Percentiles rank a stretch among this genome's conserved stretches.
Evolutionary conservation across 2,888 invertebrate genomes (phyloP).

Genomic region (Adelphocoris suturalis): DNA sequence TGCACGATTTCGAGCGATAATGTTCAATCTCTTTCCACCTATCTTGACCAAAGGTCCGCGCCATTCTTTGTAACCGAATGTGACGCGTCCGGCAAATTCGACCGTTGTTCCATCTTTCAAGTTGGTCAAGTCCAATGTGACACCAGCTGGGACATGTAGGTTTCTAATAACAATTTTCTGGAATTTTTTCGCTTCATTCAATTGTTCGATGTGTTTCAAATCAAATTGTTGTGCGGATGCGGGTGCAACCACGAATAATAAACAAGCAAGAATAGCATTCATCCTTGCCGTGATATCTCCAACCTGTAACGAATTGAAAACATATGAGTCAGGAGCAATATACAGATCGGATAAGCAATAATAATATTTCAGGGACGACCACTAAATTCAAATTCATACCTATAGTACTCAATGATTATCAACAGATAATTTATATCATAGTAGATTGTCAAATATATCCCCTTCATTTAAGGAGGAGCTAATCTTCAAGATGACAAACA

Average conservation of each 20-base stretch:
- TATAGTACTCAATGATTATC: too few species aligned
- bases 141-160: constrained; percentile 33
- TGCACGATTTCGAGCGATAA: neutral
- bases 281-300: too few species aligned
- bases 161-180: constrained; percentile 42
- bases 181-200: constrained; percentile 30
- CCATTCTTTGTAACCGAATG: constrained; percentile 58
- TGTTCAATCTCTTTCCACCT: neutral
- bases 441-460: too few species aligned
- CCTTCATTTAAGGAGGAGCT: too few species aligned
- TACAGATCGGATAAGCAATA: too few species aligned
- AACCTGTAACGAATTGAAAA: too few species aligned
- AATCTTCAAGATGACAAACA: too few species aligned
- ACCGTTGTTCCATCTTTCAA: constrained; percentile 19
- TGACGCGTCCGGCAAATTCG: constrained; percentile 13
- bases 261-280: neutral
- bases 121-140: constrained; percentile 25
- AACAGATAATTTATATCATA: too few species aligned
- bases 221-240: neutral
- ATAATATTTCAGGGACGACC: too few species aligned
- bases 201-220: constrained; percentile 2
- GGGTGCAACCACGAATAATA: neutral
- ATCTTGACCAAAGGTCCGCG: constrained; percentile 38
- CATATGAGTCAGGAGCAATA: too few species aligned
- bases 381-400: too few species aligned